Base-by-base conservation (phyloP, 2,113 vertebrate species). In the Pachypanchax playfairii region DNA sequence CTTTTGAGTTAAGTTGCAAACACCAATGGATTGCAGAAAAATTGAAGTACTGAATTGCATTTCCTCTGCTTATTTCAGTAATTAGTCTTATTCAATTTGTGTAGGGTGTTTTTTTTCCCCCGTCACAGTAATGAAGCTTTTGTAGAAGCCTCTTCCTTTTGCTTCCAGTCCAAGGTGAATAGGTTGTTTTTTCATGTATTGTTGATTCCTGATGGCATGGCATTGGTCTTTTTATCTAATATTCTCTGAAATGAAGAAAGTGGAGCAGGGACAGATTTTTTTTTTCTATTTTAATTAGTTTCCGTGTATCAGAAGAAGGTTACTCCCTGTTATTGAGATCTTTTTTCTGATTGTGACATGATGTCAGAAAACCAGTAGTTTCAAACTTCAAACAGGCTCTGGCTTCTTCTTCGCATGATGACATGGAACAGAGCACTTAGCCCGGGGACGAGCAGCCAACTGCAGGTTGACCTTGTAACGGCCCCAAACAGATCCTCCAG, bases 381-480 rank as follows among this genome's bases (percentile, higher is more conserved):
- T 74, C 42, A 70, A 67, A 77, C 57, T 51, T 65, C 17, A 64
- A 33, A 39, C 20, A 36, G 54, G n/a, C 39, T 36, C 13, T 68
- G 38, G 49, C 66, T 68, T 52, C 47, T 12, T 59, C 57, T 18
- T 68, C 55, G 55, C 57, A n/a, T 38, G 9, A 51, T 72, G 54
- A 85, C 61, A 56, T 36, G 54, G 59, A 82, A 41, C 72, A 72
- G 71, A 86, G 69, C 74, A 83, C 73, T 87, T 78, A 83, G 64
- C 70, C 41, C 18, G 26, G 50, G 47, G 69, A 64, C 52, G 5
- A 50, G 63, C 51, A 55, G 54, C 58, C 61, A 43, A 22, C 52
- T 62, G 67, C 25, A 35, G 57, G 50, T 21, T 65, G 80, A 80
- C 78, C 82, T 77, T 54, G 73, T 20, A 63, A 31, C 5, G 5